Base-by-base conservation (phyloP, 2,113 vertebrate species). In the Anguilla japonica region DNA sequence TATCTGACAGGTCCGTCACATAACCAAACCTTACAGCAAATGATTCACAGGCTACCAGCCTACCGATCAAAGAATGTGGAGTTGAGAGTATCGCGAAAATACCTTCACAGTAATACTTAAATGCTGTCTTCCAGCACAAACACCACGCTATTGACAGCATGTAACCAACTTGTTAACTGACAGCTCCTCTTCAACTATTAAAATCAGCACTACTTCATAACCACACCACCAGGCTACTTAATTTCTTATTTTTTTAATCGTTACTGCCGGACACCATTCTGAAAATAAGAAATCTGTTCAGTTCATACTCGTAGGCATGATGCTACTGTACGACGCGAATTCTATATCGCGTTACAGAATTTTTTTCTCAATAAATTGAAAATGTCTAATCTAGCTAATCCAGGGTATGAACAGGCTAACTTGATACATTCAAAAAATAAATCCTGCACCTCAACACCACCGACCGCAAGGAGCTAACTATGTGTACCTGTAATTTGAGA, bases 401-500 rank as follows among this genome's bases (percentile, higher is more conserved):
- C 56, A 46, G 56, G 56, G 14, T 60, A 60, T 60, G 14, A 0
- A 60, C 14, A 60, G 14, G 0, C 56, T 16, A 60, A 60, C 56
- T 60, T 60, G 0, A 20, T 60, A 15, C 56, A 3, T 60, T 60
- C 15, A 60, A 60, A 60, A 16, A 15, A 60, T 56, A 60, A 60
- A 8, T 46, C 56, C 14, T 60, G 18, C 56, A 9, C 56, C 15
- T 16, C 14, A 60, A 60, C 18, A 60, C 56, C 18, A 60, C 56
- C 3, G 3, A 60, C 3, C 11, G 15, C 56, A 60, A 20, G 71
- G 26, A n/a, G 26, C 9, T 75, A n/a, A 50, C 2, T 86, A 5
- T 26, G 50, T 13, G 90, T 95, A 98, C 98, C 97, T 97, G 96
- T 97, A 97, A 87, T 85, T 94, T 88, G 94, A 97, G 81, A 98